Percentiles rank a stretch among this genome's conserved stretches.
Evolutionary conservation across 37 sponge, comb jelly and placozoan species (phyloP).

Genomic region (Lycopodina hypogea): DNA sequence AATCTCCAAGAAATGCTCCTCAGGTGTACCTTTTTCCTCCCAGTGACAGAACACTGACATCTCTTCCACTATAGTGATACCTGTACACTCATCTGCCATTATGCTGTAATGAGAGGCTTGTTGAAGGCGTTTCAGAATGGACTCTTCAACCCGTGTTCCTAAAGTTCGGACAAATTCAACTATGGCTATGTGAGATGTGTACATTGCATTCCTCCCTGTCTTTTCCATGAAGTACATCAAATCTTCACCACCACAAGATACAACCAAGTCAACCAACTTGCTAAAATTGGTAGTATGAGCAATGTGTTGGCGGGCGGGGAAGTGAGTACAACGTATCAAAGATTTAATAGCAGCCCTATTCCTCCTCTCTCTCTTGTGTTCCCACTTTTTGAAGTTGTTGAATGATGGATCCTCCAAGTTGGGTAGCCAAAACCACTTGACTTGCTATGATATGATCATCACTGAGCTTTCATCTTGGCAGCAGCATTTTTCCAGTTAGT

Average conservation of each 20-base stretch:
- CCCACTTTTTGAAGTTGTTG: constrained; percentile 60
- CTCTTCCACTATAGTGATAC: too few species aligned
- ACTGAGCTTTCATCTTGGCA: constrained; percentile 58
- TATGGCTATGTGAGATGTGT: too few species aligned
- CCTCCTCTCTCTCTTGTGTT: constrained; percentile 39
- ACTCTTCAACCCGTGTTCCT: constrained; percentile 60
- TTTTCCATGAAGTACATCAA: constrained; percentile 57
- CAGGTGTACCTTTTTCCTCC: constrained; percentile 78
- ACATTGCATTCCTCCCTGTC: constrained; percentile 62
- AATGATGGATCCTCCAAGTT: constrained; percentile 41
- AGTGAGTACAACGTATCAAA: too few species aligned
- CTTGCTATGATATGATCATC: too few species aligned
- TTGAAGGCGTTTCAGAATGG: too few species aligned
- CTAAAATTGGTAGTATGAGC: too few species aligned
- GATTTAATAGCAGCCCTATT: constrained; percentile 68
- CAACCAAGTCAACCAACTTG: constrained; percentile 63
- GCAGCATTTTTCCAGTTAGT: constrained; percentile 68
- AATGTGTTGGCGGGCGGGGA: too few species aligned
- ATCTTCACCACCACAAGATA: too few species aligned
- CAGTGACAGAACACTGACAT: constrained; percentile 64
- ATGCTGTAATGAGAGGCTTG: too few species aligned
- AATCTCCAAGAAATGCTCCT: too few species aligned
- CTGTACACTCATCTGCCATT: too few species aligned
- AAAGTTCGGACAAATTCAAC: constrained; percentile 56
- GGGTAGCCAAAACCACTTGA: too few species aligned